These are phyloP conservation scores for Odontamblyopus rebecca DNA, from an alignment of 2,797 vertebrate species.

Conservation along the genomic window DNA sequence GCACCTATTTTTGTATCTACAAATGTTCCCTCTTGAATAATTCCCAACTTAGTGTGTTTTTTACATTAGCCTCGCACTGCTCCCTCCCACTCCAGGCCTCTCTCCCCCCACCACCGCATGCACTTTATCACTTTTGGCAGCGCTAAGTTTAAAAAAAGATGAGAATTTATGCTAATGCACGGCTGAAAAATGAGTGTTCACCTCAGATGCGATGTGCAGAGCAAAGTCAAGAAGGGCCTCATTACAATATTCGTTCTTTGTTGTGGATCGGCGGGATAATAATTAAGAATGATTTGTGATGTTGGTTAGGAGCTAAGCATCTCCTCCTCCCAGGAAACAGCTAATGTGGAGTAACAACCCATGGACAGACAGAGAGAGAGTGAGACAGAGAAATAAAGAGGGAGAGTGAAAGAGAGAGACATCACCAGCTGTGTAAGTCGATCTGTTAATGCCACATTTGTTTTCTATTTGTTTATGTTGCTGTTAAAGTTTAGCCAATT, in stretches of 20 bases:
- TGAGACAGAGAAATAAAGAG: constrained; percentile 15
- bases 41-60: constrained; percentile 38
- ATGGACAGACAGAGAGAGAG: constrained; percentile 23
- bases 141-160: constrained; percentile 66
- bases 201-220: constrained; percentile 61
- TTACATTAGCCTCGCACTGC: constrained; percentile 18
- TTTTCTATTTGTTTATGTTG: not conserved
- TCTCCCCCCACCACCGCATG: constrained; percentile 44
- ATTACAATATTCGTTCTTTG: constrained; percentile 78
- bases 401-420: constrained; percentile 17
- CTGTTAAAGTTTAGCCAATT: constrained; percentile 1
- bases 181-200: constrained; percentile 76
- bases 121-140: constrained; percentile 79
- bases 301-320: constrained; percentile 53
- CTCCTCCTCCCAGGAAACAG: constrained; percentile 41
- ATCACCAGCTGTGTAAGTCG: constrained; percentile 18
- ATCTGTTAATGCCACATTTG: not conserved
- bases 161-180: constrained; percentile 78
- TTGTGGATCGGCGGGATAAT: constrained; percentile 74
- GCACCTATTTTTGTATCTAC: constrained; percentile 36
- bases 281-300: constrained; percentile 82
- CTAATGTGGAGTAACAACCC: constrained; percentile 24
- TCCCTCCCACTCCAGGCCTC: constrained; percentile 26
- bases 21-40: constrained; percentile 32
- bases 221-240: constrained; percentile 62